phyloP scores from a whole-genome alignment of 2,888 invertebrate species.

The Cheilosia soror region DNA sequence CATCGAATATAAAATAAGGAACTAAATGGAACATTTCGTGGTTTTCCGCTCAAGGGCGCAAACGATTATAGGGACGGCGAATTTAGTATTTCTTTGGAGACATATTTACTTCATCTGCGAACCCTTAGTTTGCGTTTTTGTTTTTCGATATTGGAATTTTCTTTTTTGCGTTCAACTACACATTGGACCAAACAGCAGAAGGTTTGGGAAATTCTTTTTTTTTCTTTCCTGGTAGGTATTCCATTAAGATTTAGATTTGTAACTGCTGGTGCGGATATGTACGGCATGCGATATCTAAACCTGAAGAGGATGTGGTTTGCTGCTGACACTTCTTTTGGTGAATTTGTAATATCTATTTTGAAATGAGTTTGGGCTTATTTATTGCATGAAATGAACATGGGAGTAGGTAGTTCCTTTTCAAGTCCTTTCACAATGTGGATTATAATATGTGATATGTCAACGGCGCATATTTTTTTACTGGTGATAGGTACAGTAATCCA shows the following conservation, averaged over 20 bases:
- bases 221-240: slow-evolving; percentile 36
- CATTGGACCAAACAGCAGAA: slow-evolving; percentile 24
- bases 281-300: neutral
- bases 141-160: slow-evolving; percentile 60
- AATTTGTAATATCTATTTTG: slow-evolving; percentile 63
- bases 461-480: neutral
- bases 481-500: neutral
- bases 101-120: slow-evolving; percentile 50
- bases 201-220: slow-evolving; percentile 14
- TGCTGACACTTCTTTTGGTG: slow-evolving; percentile 67
- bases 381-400: slow-evolving; percentile 17
- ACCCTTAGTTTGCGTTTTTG: slow-evolving; percentile 69
- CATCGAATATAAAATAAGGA: slow-evolving; percentile 71
- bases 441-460: slow-evolving; percentile 56
- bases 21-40: slow-evolving; percentile 71
- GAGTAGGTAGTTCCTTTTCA: slow-evolving; percentile 31
- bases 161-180: slow-evolving; percentile 5
- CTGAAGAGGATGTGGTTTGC: slow-evolving; percentile 47
- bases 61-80: slow-evolving; percentile 73
- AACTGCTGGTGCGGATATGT: slow-evolving; percentile 44
- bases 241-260: slow-evolving; percentile 64
- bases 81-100: slow-evolving; percentile 59
- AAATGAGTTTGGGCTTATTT: slow-evolving; percentile 59
- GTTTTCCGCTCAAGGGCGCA: slow-evolving; percentile 72
- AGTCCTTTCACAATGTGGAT: slow-evolving; percentile 10